These are phyloP conservation scores for Maniola hyperantus DNA, from an alignment of 2,888 invertebrate species.

Conservation along the genomic window DNA sequence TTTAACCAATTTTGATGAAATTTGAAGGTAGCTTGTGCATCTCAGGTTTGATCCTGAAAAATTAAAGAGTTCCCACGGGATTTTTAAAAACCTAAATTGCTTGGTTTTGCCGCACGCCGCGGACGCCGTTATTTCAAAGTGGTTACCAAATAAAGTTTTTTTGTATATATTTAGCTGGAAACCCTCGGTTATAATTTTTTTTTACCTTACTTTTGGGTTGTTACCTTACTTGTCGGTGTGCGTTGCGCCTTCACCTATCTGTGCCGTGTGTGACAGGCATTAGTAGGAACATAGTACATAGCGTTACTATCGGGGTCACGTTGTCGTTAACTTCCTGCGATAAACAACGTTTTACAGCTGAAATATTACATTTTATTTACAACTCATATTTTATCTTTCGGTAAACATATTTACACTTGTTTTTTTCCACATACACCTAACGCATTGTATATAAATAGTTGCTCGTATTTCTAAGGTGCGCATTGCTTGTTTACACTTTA, in stretches of 20 bases:
- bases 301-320: slow-evolving; percentile 36
- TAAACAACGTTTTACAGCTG: slow-evolving; percentile 34
- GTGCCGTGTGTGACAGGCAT: not conserved
- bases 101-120: too few species aligned
- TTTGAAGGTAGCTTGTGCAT: too few species aligned
- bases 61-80: too few species aligned
- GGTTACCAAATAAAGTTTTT: too few species aligned
- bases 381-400: slow-evolving; percentile 12
- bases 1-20: too few species aligned
- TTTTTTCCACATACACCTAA: not conserved
- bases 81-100: too few species aligned
- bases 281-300: not conserved
- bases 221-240: too few species aligned
- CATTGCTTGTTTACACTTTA: not conserved
- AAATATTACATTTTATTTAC: slow-evolving; percentile 23
- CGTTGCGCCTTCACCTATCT: not conserved
- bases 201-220: too few species aligned
- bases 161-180: too few species aligned
- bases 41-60: too few species aligned
- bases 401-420: slow-evolving; percentile 4
- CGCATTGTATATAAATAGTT: not conserved
- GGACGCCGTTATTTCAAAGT: too few species aligned
- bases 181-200: too few species aligned
- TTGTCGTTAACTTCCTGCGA: slow-evolving; percentile 38
- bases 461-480: not conserved